Evolutionary conservation across 2,113 vertebrate species (phyloP).

Genomic region (Zosterops lateralis): DNA sequence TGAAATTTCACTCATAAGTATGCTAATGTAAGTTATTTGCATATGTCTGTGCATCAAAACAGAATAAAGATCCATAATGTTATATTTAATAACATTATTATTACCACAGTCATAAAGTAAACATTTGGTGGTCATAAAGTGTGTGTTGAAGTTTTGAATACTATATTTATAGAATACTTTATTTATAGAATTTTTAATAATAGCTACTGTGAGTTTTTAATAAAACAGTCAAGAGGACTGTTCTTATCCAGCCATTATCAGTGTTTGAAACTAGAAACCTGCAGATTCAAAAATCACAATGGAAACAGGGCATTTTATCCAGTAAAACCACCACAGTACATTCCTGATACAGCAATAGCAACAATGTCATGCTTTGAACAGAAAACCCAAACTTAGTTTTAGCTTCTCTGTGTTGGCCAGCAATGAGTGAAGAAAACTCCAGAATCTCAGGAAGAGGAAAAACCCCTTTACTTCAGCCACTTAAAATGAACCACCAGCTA

Average conservation of each 20-base stretch:
- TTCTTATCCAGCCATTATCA: background rate
- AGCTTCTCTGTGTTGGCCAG: background rate
- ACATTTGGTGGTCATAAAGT: slow-evolving; percentile 5
- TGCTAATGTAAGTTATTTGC: slow-evolving; percentile 48
- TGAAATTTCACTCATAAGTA: slow-evolving; percentile 55
- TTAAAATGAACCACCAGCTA: background rate
- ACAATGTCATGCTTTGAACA: background rate
- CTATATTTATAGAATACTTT: background rate
- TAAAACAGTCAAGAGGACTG: background rate
- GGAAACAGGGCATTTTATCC: background rate
- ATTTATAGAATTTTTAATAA: background rate
- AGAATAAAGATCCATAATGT: background rate
- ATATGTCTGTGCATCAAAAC: slow-evolving; percentile 17
- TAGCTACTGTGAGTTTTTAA: background rate
- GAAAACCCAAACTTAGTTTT: background rate
- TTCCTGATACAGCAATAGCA: background rate
- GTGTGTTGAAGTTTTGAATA: background rate
- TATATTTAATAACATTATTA: slow-evolving; percentile 32
- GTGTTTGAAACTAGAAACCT: background rate
- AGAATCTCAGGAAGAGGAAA: background rate
- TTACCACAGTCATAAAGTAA: slow-evolving; percentile 3
- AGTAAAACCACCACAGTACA: background rate
- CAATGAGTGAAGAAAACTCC: background rate
- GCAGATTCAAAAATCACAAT: background rate
- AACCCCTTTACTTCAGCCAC: background rate